Percentiles rank a stretch among this genome's conserved stretches.
These are phyloP conservation scores for Bufotes viridis DNA, from an alignment of 2,797 vertebrate genomes.

Conservation along the genomic window DNA sequence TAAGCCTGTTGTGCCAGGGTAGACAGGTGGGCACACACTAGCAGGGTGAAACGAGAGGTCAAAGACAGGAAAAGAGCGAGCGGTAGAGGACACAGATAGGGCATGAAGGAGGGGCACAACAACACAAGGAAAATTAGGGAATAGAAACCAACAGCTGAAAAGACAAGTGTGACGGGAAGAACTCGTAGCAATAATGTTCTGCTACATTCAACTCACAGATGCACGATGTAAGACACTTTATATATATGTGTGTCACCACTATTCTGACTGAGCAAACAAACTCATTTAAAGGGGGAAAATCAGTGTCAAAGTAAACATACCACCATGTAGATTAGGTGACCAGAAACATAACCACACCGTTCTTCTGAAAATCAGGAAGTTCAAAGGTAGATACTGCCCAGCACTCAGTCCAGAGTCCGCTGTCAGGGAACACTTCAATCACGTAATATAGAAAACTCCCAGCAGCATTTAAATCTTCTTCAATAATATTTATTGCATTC, in stretches of 20 bases:
- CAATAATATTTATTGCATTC: too few relatives aligned
- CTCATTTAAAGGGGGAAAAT: too few relatives aligned
- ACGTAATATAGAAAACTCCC: too few relatives aligned
- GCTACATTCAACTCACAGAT: not conserved
- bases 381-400: too few relatives aligned
- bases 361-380: too few relatives aligned
- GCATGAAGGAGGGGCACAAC: constrained; percentile 17
- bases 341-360: too few relatives aligned
- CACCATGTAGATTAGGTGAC: too few relatives aligned
- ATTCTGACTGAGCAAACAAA: not conserved
- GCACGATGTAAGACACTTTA: not conserved
- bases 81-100: constrained; percentile 22
- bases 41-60: constrained; percentile 26
- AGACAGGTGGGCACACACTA: constrained; percentile 48
- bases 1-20: constrained; percentile 9
- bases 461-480: too few relatives aligned
- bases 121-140: not conserved
- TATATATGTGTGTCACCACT: not conserved
- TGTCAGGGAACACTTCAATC: too few relatives aligned
- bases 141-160: not conserved
- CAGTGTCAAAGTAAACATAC: too few relatives aligned
- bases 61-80: constrained; percentile 31
- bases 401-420: too few relatives aligned
- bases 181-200: not conserved
- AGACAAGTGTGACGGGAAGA: not conserved